These are phyloP conservation scores for Caranx ignobilis DNA, from an alignment of 2,113 vertebrate species.

Conservation along the genomic window DNA sequence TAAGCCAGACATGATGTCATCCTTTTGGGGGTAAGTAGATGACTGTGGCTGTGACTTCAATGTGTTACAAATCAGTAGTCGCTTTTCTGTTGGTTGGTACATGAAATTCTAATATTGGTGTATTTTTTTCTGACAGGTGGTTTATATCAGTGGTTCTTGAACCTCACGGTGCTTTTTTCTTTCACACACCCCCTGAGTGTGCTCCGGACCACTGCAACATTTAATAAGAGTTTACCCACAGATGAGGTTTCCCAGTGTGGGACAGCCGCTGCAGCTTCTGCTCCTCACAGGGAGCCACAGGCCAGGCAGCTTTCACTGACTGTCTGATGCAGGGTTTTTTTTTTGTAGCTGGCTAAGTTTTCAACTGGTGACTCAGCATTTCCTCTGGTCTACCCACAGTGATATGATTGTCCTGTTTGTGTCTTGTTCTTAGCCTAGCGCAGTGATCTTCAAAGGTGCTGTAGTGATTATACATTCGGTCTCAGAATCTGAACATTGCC, in stretches of 20 bases:
- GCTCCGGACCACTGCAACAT: not conserved
- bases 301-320: slow-evolving; percentile 36
- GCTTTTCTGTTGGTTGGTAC: not conserved
- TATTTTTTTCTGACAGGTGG: not conserved
- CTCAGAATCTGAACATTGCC: not conserved
- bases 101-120: not conserved
- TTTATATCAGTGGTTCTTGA: not conserved
- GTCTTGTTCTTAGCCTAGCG: not conserved
- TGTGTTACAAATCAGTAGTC: not conserved
- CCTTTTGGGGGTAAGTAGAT: not conserved
- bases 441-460: not conserved
- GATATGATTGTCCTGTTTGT: not conserved
- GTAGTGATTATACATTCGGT: not conserved
- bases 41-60: not conserved
- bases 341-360: slow-evolving; percentile 25
- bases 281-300: not conserved
- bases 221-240: slow-evolving; percentile 6
- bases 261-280: not conserved
- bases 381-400: not conserved
- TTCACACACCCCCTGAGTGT: not conserved
- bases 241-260: slow-evolving; percentile 16
- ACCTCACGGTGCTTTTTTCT: not conserved
- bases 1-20: not conserved
- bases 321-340: slow-evolving; percentile 24
- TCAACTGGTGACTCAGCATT: slow-evolving; percentile 35